phyloP scores from a whole-genome alignment of 2,113 vertebrate genomes.

The Serinus canaria region DNA sequence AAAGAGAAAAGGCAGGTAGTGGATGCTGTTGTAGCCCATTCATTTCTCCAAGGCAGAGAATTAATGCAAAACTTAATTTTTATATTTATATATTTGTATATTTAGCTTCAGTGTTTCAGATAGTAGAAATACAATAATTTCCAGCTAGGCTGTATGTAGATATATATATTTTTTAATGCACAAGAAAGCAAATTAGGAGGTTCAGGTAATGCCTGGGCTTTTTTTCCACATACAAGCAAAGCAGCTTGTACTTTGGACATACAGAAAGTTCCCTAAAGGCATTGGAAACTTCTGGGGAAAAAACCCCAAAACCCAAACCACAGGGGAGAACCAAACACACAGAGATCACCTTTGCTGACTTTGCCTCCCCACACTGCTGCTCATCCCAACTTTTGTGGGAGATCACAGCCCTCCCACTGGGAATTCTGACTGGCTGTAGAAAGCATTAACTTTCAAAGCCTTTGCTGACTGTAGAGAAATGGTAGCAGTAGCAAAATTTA shows the following conservation, averaged over 20 bases:
- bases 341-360: neutral
- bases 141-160: neutral
- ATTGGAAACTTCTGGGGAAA: neutral
- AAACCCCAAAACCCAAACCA: neutral
- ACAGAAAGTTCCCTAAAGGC: neutral
- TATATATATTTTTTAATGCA: neutral
- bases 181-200: neutral
- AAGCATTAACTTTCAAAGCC: slow-evolving; percentile 3
- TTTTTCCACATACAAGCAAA: neutral
- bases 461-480: neutral
- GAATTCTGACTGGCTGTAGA: neutral
- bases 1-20: neutral
- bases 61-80: neutral
- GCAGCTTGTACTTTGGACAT: neutral
- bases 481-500: neutral
- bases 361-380: neutral
- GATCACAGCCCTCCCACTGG: neutral
- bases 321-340: neutral
- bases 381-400: neutral
- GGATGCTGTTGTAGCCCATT: neutral
- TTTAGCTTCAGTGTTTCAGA: neutral
- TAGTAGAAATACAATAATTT: neutral
- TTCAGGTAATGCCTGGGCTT: neutral
- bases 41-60: neutral
- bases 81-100: neutral